Conservation (phyloP, 1,140 invertebrate species). For the Tenebrio molitor region DNA sequence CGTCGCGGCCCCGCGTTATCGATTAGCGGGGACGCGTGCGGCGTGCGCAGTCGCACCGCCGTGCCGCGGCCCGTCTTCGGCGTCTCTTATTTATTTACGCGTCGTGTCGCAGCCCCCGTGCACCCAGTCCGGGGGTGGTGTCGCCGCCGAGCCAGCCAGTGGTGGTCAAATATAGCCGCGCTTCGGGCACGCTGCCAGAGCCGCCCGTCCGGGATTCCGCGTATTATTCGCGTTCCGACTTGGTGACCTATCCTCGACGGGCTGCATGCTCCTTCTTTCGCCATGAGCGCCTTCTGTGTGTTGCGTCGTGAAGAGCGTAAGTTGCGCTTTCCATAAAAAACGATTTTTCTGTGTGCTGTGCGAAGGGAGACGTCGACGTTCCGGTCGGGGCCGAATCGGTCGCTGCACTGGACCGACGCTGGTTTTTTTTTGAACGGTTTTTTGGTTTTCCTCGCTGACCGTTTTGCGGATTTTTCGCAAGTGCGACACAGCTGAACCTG, state of each 20-base stretch:
- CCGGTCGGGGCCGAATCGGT: background rate
- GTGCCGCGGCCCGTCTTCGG: background rate
- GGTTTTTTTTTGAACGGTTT: no score
- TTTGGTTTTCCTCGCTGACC: background rate
- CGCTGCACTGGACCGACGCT: conserved; percentile 25
- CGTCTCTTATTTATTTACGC: conserved; percentile 33
- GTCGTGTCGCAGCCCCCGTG: background rate
- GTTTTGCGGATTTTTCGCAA: conserved; percentile 24
- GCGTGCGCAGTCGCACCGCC: conserved; percentile 9
- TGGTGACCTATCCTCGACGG: conserved; percentile 33
- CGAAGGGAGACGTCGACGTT: conserved; percentile 1
- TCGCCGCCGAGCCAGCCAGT: background rate
- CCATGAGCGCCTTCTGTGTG: conserved; percentile 40
- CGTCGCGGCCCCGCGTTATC: no score
- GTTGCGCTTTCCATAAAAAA: conserved; percentile 40
- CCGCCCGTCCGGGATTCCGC: conserved; percentile 14
- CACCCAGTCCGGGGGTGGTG: conserved; percentile 16
- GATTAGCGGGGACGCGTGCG: conserved; percentile 17
- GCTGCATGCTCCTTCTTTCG: conserved; percentile 47
- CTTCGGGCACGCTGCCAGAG: conserved; percentile 19
- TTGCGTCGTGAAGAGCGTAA: conserved; percentile 52
- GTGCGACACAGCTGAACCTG: conserved; percentile 10
- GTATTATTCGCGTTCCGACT: conserved; percentile 43
- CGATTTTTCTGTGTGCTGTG: conserved; percentile 23
- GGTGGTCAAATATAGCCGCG: conserved; percentile 24